These are phyloP conservation scores for Apoda limacodes DNA, from an alignment of 2,888 invertebrate genomes.

Conservation along the genomic window DNA sequence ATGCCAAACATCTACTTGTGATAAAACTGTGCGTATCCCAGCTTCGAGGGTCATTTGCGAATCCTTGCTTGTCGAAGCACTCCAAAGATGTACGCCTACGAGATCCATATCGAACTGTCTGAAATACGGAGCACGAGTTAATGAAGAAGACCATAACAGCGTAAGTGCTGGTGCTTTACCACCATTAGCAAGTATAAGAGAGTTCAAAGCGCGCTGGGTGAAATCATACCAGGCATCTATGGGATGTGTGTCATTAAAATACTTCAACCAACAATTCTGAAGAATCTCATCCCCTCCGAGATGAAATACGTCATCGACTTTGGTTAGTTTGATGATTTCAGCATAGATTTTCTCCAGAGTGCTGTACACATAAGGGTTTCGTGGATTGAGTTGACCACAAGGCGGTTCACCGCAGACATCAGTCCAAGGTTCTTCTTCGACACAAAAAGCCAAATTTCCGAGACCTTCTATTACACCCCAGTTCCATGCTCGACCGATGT, in stretches of 20 bases:
- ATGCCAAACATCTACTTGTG: slow-evolving; percentile 88
- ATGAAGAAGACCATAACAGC: slow-evolving; percentile 42
- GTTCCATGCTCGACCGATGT: slow-evolving; percentile 84
- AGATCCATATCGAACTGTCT: too few relatives aligned
- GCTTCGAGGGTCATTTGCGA: slow-evolving; percentile 34
- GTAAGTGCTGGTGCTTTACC: slow-evolving; percentile 37
- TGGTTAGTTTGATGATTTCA: slow-evolving; percentile 79
- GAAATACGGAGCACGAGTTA: too few relatives aligned
- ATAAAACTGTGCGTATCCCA: slow-evolving; percentile 79
- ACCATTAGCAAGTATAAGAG: slow-evolving; percentile 67
- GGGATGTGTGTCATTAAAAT: slow-evolving; percentile 73
- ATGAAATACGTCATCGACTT: slow-evolving; percentile 82
- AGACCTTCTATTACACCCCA: slow-evolving; percentile 76
- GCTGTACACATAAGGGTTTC: slow-evolving; percentile 76
- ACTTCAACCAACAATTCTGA: slow-evolving; percentile 76
- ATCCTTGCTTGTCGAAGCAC: too few relatives aligned
- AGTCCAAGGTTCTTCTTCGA: slow-evolving; percentile 73
- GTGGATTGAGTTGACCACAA: slow-evolving; percentile 84
- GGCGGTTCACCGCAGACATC: slow-evolving; percentile 82
- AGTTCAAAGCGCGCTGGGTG: slow-evolving; percentile 69
- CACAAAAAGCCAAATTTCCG: slow-evolving; percentile 78
- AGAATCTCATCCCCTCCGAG: slow-evolving; percentile 83
- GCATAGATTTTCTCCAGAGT: slow-evolving; percentile 77
- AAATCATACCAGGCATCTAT: slow-evolving; percentile 80
- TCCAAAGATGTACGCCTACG: too few relatives aligned